Base-by-base conservation (phyloP, 1,140 invertebrate species). In the Cotesia glomerata region DNA sequence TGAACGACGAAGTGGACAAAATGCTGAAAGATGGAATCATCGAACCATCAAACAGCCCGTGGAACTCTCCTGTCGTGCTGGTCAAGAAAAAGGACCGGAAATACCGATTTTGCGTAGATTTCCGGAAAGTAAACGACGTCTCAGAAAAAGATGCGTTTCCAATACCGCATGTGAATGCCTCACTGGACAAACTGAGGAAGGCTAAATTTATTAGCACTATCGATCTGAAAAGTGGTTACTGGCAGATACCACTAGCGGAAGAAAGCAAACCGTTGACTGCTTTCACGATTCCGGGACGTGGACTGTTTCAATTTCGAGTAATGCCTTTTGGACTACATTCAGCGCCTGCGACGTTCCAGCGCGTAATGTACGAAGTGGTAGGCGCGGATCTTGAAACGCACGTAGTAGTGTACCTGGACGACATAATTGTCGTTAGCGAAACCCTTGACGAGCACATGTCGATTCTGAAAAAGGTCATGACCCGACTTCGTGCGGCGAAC, bases 21-120 rank as follows among this genome's bases (percentile, higher is more conserved):
- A 8, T 63, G 61, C 11, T 63, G 61, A 35, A 18, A 7, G 61
- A 63, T 13, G 61, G 32, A n/a, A 35, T 63, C 9, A 63, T 63
- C 8, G 32, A 63, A 35, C 61, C 35, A 16, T 34, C 35, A n/a
- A 35, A 35, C 9, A 36, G 61, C 61, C 32, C 8, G 2, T 63
- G 35, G 61, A n/a, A 35, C 9, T 35, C 26, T 5, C 35, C 26
- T 2, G 26, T 35, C 9, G 26, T 63, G 35, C 1, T 63, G 3
- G 5, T n/a, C 5, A 4, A 5, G 18, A 58, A 69, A 34, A 11
- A 18, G 11, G 75, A 73, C 77, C 49, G 74, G 78, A 54, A 70
- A 54, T 26, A 51, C 4, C 58, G 88, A 7, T 85, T 88, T 63
- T 89, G 87, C 73, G 78, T 89, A 0, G 88, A 89, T 75, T 88